Conservation (phyloP, 1,140 invertebrate species). For the Anadara kagoshimensis region DNA sequence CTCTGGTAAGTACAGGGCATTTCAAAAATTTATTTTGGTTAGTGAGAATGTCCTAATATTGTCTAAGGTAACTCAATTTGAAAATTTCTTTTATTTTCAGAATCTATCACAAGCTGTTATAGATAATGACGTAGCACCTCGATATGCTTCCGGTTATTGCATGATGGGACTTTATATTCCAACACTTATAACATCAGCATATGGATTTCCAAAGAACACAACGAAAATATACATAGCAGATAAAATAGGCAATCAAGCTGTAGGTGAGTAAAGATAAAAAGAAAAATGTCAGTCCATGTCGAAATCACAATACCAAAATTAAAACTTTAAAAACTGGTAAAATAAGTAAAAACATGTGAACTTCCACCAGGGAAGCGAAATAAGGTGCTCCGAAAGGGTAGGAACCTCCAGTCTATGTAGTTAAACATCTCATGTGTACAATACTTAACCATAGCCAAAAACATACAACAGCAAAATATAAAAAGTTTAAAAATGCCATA, state of each 20-base stretch:
- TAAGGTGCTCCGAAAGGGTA: too few relatives aligned
- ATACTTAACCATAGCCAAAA: too few relatives aligned
- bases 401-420: too few relatives aligned
- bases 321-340: too few relatives aligned
- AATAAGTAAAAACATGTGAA: too few relatives aligned
- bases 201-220: slow-evolving; percentile 46
- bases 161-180: slow-evolving; percentile 59
- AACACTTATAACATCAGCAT: slow-evolving; percentile 45
- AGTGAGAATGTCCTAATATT: too few relatives aligned
- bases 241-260: slow-evolving; percentile 9
- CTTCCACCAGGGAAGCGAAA: too few relatives aligned
- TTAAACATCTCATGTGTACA: too few relatives aligned
- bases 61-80: background rate
- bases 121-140: slow-evolving; percentile 11
- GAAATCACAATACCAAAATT: too few relatives aligned
- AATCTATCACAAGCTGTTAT: slow-evolving; percentile 37
- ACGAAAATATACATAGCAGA: slow-evolving; percentile 16
- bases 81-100: slow-evolving; percentile 31
- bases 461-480: too few relatives aligned
- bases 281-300: too few relatives aligned
- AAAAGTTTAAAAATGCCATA: too few relatives aligned
- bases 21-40: background rate
- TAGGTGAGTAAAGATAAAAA: slow-evolving; percentile 15
- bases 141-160: slow-evolving; percentile 56
- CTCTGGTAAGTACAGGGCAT: background rate